Conservation (phyloP, 1,140 invertebrate genomes). For the Melitaea cinxia region DNA sequence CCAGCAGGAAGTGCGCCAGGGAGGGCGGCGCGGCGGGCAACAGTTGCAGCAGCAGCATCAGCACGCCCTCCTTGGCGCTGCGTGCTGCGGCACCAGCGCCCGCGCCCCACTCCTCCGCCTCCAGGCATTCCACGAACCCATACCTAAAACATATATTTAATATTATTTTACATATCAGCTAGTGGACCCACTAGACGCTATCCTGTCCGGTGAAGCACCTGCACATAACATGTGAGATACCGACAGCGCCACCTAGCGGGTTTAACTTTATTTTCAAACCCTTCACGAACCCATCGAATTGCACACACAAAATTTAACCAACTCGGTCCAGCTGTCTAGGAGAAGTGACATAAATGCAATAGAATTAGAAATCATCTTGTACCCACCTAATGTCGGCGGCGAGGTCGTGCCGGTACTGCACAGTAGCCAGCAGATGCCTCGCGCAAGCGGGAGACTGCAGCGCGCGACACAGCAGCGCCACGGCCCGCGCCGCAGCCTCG, state of each 20-base stretch:
- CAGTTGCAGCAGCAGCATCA: slow-evolving; percentile 89
- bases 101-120: slow-evolving; percentile 84
- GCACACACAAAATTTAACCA: too few relatives aligned
- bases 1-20: slow-evolving; percentile 93
- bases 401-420: slow-evolving; percentile 40
- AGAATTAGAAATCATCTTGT: too few relatives aligned
- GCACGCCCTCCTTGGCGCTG: slow-evolving; percentile 85
- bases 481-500: slow-evolving; percentile 46
- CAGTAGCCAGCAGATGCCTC: slow-evolving; percentile 42
- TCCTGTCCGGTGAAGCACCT: too few relatives aligned
- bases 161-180: too few relatives aligned
- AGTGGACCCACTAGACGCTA: too few relatives aligned
- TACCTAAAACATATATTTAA: too few relatives aligned
- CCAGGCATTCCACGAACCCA: slow-evolving; percentile 94
- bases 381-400: slow-evolving; percentile 47
- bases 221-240: too few relatives aligned
- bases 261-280: too few relatives aligned
- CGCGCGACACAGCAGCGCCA: slow-evolving; percentile 53
- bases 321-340: too few relatives aligned
- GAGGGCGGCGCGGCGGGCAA: slow-evolving; percentile 90
- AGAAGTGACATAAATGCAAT: too few relatives aligned
- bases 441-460: slow-evolving; percentile 45
- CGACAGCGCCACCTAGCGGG: too few relatives aligned
- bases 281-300: too few relatives aligned
- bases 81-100: slow-evolving; percentile 64